Percentiles rank a stretch among this genome's conserved stretches.
phyloP scores from a whole-genome alignment of 2,113 vertebrate species.

The Triplophysa dalaica region DNA sequence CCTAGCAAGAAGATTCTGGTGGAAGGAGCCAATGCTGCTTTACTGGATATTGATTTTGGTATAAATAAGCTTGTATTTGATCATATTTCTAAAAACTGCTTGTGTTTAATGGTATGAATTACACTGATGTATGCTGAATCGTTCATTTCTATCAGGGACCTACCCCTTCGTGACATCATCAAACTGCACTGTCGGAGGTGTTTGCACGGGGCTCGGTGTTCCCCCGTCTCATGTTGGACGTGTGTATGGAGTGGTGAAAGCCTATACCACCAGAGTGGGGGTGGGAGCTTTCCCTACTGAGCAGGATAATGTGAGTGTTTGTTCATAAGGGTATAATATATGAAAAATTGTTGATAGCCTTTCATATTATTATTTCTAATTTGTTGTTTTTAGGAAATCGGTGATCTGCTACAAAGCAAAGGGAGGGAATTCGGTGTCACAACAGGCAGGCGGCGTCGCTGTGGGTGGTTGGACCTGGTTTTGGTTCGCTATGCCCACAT shows the following conservation, averaged over 20 bases:
- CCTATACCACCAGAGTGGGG: conserved; percentile 79
- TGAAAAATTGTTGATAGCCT: neutral
- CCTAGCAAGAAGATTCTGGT: conserved; percentile 82
- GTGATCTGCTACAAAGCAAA: conserved; percentile 70
- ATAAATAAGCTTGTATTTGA: conserved; percentile 30
- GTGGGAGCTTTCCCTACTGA: conserved; percentile 82
- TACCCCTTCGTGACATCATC: conserved; percentile 83
- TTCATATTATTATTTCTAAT: neutral
- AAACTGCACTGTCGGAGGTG: conserved; percentile 80
- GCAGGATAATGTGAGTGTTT: conserved; percentile 74
- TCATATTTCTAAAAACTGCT: no score
- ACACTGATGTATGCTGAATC: neutral
- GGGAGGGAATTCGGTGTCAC: conserved; percentile 80
- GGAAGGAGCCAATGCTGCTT: conserved; percentile 80
- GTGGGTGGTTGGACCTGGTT: conserved; percentile 82
- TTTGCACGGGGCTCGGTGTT: conserved; percentile 81
- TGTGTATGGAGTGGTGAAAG: conserved; percentile 81
- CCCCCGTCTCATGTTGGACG: conserved; percentile 74
- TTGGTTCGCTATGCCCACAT: conserved; percentile 82
- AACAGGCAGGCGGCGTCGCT: conserved; percentile 85
- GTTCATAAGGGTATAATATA: neutral
- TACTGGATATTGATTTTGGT: conserved; percentile 84
- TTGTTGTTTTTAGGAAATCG: conserved; percentile 69
- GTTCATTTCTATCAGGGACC: conserved; percentile 65
- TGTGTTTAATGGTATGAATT: neutral